Evolutionary conservation across 2,797 vertebrate genomes (phyloP), one percentile per base, ranked within the genome.

Genomic region (Pitangus sulphuratus): DNA sequence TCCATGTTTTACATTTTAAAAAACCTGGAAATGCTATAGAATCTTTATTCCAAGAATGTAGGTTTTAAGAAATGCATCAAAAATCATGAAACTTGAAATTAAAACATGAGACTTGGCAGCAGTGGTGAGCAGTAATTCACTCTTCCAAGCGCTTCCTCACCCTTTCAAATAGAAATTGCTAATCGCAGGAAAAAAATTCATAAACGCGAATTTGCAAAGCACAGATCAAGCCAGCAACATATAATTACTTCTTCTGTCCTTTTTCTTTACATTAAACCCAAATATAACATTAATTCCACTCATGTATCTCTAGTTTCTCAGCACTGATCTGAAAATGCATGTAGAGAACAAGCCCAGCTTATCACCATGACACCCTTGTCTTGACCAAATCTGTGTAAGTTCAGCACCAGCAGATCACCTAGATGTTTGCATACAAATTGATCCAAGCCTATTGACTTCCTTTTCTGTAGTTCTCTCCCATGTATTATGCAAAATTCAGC

Each of bases 71-170:
- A 97, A 96, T 90, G 93, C 90, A 94, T 93, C 85, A 86, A 83
- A 94, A 95, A 96, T 91, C 91, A 84, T 82, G 62, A 84, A 95
- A 93, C 42, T 96, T 94, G 71, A 96, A 97, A 97, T 95, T 96
- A 84, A 95, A 97, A 95, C 88, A 96, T 93, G 83, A 95, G 77
- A 91, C 44, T 97, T 97, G 96, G 96, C 96, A 95, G 90, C 50
- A 84, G 62, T 14, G 33, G 91, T 86, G 85, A 96, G 81, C 70
- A 84, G 91, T 44, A 97, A 95, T 88, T 94, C 93, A 58, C 50
- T 96, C 91, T 97, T 97, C 93, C 94, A 95, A 95, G 90, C 74
- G 93, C 90, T 96, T 96, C 95, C 84, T 97, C 94, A 96, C 93
- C 92, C 84, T 95, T 95, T 94, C 94, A 92, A 93, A 96, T 40